Evolutionary conservation across 2,797 vertebrate species (phyloP).

Genomic region (Percopsis omiscomaycus): DNA sequence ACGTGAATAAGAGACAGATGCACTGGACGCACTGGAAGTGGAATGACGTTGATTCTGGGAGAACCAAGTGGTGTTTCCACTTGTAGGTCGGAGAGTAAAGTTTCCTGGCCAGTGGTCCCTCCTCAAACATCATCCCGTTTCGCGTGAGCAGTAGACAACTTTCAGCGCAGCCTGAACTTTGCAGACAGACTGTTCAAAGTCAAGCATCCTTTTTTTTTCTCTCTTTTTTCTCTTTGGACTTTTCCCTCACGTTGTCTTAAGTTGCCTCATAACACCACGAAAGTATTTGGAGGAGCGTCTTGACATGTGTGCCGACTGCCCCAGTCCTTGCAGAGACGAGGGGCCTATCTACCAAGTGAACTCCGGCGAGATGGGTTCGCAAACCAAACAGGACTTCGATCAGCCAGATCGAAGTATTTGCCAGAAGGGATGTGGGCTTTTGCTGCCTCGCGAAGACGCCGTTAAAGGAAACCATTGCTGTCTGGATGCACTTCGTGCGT

Average conservation of each 20-base stretch:
- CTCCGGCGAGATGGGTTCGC: conserved; percentile 44
- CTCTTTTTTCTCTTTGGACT: conserved; percentile 20
- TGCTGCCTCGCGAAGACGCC: conserved; percentile 25
- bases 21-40: neutral
- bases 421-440: conserved; percentile 62
- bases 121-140: conserved; percentile 8
- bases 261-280: neutral
- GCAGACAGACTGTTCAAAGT: conserved; percentile 35
- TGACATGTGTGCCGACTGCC: conserved; percentile 54
- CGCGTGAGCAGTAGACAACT: conserved; percentile 29
- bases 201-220: neutral
- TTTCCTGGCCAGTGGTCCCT: conserved; percentile 2
- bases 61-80: neutral
- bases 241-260: conserved; percentile 24
- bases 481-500: conserved; percentile 58
- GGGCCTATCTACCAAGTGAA: conserved; percentile 14
- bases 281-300: no score
- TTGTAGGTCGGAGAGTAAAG: conserved; percentile 16
- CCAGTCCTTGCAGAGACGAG: conserved; percentile 14
- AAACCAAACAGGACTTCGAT: conserved; percentile 12
- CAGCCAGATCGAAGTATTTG: conserved; percentile 41
- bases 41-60: neutral
- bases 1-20: no score
- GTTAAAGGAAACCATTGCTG: conserved; percentile 51
- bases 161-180: conserved; percentile 23